Base-by-base conservation (phyloP, 37 sponge, comb jelly and placozoan species). In the Theonella swinhoei region DNA sequence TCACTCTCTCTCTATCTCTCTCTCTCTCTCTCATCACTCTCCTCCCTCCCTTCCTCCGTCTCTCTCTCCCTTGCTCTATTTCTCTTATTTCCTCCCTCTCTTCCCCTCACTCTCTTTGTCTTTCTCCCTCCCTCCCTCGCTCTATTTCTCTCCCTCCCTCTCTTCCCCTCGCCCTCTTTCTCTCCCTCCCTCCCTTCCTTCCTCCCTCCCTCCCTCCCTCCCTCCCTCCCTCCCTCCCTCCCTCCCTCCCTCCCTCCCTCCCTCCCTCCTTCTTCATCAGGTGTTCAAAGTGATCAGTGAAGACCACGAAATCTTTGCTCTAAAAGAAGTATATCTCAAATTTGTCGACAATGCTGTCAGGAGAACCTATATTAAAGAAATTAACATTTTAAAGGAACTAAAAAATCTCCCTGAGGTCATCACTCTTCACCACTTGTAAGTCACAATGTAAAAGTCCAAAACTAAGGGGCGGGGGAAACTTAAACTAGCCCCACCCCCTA, bases 341-440 rank as follows among this genome's bases (percentile, higher is more conserved):
- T 64, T 61, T 42, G 70, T 81, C 3, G 85, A 82, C 40, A 26
- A 25, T 23, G 62, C 22, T 2, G 77, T 85, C 62, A 75, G 83
- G 69, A 64, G 47, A 1, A 75, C 80, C 5, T 83, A 71, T 39
- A 33, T 80, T 31, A 89, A 91, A 31, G 95, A 94, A 61, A 76
- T 91, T 2, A 87, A 80, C 42, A 62, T 94, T 14, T 74, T 94
- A 35, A 79, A 81, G 26, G 47, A 76, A n/a, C 88, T 94, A 19
- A 72, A 60, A 32, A 77, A 66, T 24, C 36, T 54, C 22, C 71
- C 80, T 30, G 81, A 84, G 70, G 91, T 94, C 58, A 76, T 91
- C 72, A 70, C 80, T 34, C 76, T 94, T 20, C 64, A 80, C 35
- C 83, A 91, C 64, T 91, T 39, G 94, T 93, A 39, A 88, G 89